A percentile compares a stretch with the other conserved stretches of the same genome.
Conservation (phyloP, 2,888 invertebrate genomes). For the Dorcus hopei region DNA sequence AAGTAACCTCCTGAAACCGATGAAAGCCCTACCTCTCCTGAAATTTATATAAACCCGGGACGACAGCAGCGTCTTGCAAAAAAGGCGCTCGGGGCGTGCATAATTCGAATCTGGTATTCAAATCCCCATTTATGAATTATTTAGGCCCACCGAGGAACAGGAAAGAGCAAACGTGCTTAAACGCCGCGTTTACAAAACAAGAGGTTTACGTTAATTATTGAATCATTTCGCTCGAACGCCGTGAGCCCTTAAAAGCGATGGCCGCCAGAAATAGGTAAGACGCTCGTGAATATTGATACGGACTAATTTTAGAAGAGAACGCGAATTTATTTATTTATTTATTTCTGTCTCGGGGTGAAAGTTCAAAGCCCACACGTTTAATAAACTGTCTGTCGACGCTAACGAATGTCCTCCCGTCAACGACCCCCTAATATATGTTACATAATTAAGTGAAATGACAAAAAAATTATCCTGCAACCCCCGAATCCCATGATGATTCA, state of each 20-base stretch:
- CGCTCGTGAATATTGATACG: no score
- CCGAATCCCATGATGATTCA: slow-evolving; percentile 21
- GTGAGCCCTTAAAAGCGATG: no score
- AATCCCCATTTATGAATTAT: slow-evolving; percentile 29
- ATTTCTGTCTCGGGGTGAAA: no score
- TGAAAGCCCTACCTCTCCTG: slow-evolving; percentile 4
- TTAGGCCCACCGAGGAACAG: slow-evolving; percentile 14
- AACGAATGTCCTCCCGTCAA: not conserved
- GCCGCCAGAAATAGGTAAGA: no score
- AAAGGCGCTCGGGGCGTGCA: slow-evolving; percentile 22
- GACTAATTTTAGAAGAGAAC: no score
- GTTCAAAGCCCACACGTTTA: no score
- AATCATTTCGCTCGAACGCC: no score
- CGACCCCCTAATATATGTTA: slow-evolving; percentile 21
- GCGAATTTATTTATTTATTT: no score
- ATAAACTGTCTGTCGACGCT: no score
- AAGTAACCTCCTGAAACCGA: slow-evolving; percentile 9
- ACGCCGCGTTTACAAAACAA: no score
- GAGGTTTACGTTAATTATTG: no score
- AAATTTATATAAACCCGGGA: slow-evolving; percentile 5
- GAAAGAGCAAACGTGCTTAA: not conserved
- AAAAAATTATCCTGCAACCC: slow-evolving; percentile 20
- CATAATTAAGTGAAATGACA: slow-evolving; percentile 25
- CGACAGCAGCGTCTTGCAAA: slow-evolving; percentile 5
- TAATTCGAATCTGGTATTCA: slow-evolving; percentile 30